Base-by-base conservation (phyloP, 92 coral and sea anemone species). In the Palythoa heliodiscus region DNA sequence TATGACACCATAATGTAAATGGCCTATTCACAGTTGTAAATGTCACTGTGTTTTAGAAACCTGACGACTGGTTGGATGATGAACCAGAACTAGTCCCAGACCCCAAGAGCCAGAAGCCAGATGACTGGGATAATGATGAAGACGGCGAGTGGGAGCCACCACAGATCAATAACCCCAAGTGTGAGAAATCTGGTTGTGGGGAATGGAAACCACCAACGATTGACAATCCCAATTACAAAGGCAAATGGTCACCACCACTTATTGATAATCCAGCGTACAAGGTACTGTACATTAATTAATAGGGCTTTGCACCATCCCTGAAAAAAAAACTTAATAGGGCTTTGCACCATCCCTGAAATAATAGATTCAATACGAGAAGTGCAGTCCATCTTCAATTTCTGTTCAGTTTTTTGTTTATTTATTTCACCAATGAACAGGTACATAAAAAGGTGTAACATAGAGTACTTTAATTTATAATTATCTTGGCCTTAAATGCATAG, bases 131-230 rank as follows among this genome's bases (percentile, higher is more conserved):
- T 66, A 93, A 91, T 77, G 99, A 93, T 35, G 99, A 97, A 68
- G 99, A 97, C 87, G 99, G 99, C 1, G 98, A 97, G 86, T 97
- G 99, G 99, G 99, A 97, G 72, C 93, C 99, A 0, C 98, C 99
- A 16, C 98, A 94, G 86, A 91, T 97, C 70, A 96, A 95, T 63
- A 97, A 97, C 83, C 98, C 99, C 20, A 97, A 94, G 87, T 97
- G 99, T 86, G 99, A 97, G 79, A 93, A 91, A 85, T 86, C 80
- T 86, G 98, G 98, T 10, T 97, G 99, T 86, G 99, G 99, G 55
- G 95, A 97, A 76, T 97, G 99, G 99, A 93, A 94, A 87, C 90
- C 97, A 37, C 98, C 95, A 48, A 55, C 85, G 52, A 89, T 88
- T 72, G 99, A 97, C 70, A 97, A 97, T 87, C 99, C 99, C 12